Evolutionary conservation across 2,797 vertebrate species (phyloP).

Genomic region (Pangasius sanitwongsei): DNA sequence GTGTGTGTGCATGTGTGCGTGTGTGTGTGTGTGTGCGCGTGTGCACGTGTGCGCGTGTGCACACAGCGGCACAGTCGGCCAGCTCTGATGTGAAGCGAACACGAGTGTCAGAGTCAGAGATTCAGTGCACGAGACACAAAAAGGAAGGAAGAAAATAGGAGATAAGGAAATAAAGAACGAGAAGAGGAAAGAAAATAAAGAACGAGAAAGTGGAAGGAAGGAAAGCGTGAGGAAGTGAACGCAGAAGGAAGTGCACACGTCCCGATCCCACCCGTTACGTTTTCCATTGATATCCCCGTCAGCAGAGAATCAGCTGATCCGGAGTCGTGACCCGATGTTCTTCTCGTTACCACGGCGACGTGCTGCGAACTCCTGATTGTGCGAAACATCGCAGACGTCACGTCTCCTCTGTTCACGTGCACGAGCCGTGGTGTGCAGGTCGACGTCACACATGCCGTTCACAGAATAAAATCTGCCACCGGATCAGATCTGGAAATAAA

Average conservation of each 20-base stretch:
- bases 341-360: not conserved
- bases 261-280: not conserved
- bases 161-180: not conserved
- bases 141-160: not conserved
- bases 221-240: not conserved
- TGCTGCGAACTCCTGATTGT: not conserved
- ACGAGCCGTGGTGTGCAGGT: too few relatives aligned
- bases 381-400: too few relatives aligned
- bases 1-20: conserved; percentile 7
- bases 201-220: not conserved
- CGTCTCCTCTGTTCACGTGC: too few relatives aligned
- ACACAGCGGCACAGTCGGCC: not conserved
- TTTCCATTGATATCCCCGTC: not conserved
- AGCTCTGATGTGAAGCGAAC: not conserved
- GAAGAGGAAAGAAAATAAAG: too few relatives aligned
- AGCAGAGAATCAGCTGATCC: not conserved
- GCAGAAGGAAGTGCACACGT: not conserved
- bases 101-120: not conserved
- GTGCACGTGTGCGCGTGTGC: not conserved
- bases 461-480: not conserved
- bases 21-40: not conserved
- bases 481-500: not conserved
- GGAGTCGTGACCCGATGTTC: not conserved
- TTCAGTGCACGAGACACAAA: not conserved
- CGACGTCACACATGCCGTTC: not conserved